phyloP scores from a whole-genome alignment of 2,113 vertebrate genomes.

The Nycticorax nycticorax region DNA sequence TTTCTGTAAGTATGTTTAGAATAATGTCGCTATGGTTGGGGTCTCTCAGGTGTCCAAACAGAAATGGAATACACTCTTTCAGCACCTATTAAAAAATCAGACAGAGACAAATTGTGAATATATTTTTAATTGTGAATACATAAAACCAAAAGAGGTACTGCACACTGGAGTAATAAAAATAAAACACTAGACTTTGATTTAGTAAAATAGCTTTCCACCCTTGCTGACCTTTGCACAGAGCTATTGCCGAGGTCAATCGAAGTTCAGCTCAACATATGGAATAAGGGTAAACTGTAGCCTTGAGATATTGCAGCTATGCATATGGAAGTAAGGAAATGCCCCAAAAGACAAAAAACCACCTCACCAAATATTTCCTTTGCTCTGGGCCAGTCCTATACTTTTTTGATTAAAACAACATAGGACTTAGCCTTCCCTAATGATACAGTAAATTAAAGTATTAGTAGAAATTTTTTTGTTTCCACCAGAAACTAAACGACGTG shows the following conservation, averaged over 20 bases:
- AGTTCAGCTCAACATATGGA: constrained; percentile 48
- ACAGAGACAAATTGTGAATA: neutral
- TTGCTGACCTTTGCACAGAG: neutral
- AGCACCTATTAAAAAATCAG: constrained; percentile 75
- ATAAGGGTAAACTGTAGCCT: neutral
- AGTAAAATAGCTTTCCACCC: neutral
- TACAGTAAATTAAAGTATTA: neutral
- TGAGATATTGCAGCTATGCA: constrained; percentile 51
- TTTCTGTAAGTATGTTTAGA: constrained; percentile 81
- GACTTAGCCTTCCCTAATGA: neutral
- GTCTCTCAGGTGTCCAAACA: constrained; percentile 79
- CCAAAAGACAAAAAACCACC: neutral
- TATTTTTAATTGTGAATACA: neutral
- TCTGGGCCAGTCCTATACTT: neutral
- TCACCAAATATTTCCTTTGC: constrained; percentile 6
- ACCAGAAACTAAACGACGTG: neutral
- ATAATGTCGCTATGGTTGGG: constrained; percentile 79
- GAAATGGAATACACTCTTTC: constrained; percentile 80
- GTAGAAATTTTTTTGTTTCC: neutral
- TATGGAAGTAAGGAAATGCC: constrained; percentile 19
- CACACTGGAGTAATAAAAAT: neutral
- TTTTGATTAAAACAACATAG: neutral
- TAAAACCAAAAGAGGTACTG: neutral
- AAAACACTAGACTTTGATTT: neutral
- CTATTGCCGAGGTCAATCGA: neutral